Evolutionary conservation across 2,113 vertebrate species (phyloP), one percentile per base, ranked within the genome.

Genomic region (Thunnus thynnus): DNA sequence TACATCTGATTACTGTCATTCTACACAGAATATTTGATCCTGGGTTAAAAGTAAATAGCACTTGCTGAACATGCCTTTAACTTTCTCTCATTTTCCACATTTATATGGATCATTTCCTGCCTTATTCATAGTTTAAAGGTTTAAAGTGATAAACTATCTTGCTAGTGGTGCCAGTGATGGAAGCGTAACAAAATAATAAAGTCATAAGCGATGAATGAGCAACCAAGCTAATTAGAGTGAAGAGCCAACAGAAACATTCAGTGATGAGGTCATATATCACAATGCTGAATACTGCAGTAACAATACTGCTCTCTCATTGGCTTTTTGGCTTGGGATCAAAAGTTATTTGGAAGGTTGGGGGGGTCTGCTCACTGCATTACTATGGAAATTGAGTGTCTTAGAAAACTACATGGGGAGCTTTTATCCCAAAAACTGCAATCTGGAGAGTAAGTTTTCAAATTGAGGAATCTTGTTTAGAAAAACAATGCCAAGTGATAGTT

Each of bases 211-310:
- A n/a, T 82, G 75, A 70, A 60, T 70, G 56, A 78, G 55, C 48
- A 55, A 60, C 16, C 18, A 9, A 70, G 57, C 64, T 63, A 54
- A 68, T 58, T 44, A 22, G 58, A 63, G 27, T 22, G 44, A 22
- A 36, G 70, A 76, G 72, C 71, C 69, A 86, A 56, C 22, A 18
- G 48, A 82, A 78, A 20, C 48, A 50, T 30, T 80, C 27, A 17
- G n/a, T 57, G 52, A 69, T 61, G 22, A 70, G 64, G 55, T 82
- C 16, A 46, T 84, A 63, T 51, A 76, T 87, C 75, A 73, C 76
- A 22, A 47, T 55, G 60, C 54, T 75, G 75, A 85, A 60, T 60
- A 51, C 48, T 65, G 72, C 86, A 73, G 77, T 61, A 77, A 76
- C 57, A 76, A 65, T 48, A n/a, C 62, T 76, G 66, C 47, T 36